Base-by-base conservation (phyloP, 2,797 vertebrate genomes). In the Scarus forsteni region DNA sequence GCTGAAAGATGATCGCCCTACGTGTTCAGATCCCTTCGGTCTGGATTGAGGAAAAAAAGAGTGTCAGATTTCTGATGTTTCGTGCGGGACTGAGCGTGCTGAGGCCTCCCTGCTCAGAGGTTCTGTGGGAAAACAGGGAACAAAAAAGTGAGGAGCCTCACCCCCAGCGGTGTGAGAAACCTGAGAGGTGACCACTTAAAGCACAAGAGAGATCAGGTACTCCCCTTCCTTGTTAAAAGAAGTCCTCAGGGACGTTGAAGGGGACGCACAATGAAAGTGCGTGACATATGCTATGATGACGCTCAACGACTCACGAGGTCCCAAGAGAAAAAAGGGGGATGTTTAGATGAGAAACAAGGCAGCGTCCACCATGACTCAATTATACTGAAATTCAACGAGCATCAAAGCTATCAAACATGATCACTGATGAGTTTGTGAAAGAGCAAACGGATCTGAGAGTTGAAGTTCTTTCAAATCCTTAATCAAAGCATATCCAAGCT, bases 111-210 rank as follows among this genome's bases (percentile, higher is more conserved):
- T 14, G 39, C 80, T 67, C 53, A 0, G 44, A 66, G 85, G 13
- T 51, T 83, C 75, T 80, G 87, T 88, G 89, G 77, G 84, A 91
- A 91, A 89, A 71, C 66, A 3, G 50, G 54, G 73, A 62, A 66
- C 67, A 79, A 78, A 81, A 27, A 84, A 13, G 42, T 54, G 7
- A 50, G 51, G 50, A 38, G 77, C 52, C 53, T 80, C 80, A 60
- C 68, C 75, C 75, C 83, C 79, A 74, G 59, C 1, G 35, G 75
- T 75, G 72, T 71, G 60, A 1, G 89, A 43, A 90, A 93, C 79
- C 72, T 3, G 84, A 93, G 87, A 79, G 44, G n/a, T 27, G 42
- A 61, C 71, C 89, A 86, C 87, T 87, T 89, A 85, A 73, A 90
- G 79, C 80, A 69, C 80, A 68, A 63, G 43, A 74, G 75, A 57